A percentile compares a stretch with the other conserved stretches of the same genome.
Evolutionary conservation across 1,140 invertebrate species (phyloP).

Genomic region (Bactericera cockerelli): DNA sequence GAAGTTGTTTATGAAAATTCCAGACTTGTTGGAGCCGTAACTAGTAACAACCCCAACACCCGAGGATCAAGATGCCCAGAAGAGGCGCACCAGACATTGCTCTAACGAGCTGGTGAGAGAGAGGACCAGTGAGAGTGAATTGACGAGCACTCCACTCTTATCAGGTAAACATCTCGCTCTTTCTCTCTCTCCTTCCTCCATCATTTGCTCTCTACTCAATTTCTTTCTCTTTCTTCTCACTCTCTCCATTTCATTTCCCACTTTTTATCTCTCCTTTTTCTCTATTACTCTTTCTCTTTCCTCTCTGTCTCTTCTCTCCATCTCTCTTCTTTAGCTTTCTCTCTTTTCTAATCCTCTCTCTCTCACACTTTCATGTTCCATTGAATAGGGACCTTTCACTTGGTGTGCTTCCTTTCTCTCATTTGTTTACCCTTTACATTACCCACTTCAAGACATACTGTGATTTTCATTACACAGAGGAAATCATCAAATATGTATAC

Average conservation of each 20-base stretch:
- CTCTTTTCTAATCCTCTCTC: slow-evolving; percentile 6
- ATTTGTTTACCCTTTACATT: too few relatives aligned
- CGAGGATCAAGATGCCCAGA: too few relatives aligned
- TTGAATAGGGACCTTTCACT: neutral
- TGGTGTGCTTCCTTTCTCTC: neutral
- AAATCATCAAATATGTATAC: too few relatives aligned
- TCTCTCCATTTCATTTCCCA: neutral
- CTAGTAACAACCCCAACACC: too few relatives aligned
- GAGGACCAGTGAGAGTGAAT: neutral
- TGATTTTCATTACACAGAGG: too few relatives aligned
- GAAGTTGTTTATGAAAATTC: too few relatives aligned
- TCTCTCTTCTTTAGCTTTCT: neutral
- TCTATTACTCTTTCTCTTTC: neutral
- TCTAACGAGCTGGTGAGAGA: too few relatives aligned
- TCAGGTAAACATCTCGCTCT: neutral
- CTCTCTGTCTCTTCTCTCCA: slow-evolving; percentile 2
- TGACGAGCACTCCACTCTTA: neutral
- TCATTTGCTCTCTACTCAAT: neutral
- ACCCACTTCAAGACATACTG: too few relatives aligned
- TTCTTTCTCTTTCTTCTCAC: neutral
- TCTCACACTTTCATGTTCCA: neutral
- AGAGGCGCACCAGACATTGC: too few relatives aligned
- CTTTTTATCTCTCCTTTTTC: neutral
- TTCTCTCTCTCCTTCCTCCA: neutral
- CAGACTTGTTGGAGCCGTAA: too few relatives aligned